These are phyloP conservation scores for Netelia fuscicornis DNA, from an alignment of 2,888 invertebrate genomes.

Conservation along the genomic window DNA sequence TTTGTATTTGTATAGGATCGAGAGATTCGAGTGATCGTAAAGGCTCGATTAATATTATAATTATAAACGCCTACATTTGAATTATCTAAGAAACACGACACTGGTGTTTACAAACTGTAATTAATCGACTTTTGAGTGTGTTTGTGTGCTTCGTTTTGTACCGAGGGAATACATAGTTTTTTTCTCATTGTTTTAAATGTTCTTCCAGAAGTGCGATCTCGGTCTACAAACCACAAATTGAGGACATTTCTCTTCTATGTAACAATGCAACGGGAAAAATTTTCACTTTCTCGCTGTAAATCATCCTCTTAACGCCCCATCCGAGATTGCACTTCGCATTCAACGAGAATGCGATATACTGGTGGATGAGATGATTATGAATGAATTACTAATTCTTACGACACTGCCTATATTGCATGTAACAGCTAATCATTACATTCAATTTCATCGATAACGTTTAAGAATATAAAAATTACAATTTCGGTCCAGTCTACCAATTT, in stretches of 20 bases:
- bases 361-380: constrained; percentile 54
- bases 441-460: constrained; percentile 66
- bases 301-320: neutral
- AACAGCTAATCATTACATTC: constrained; percentile 65
- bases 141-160: constrained; percentile 65
- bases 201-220: constrained; percentile 67
- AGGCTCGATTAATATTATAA: constrained; percentile 56
- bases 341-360: constrained; percentile 52
- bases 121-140: constrained; percentile 66
- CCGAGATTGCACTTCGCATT: constrained; percentile 41
- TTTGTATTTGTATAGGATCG: constrained; percentile 82
- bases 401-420: constrained; percentile 78
- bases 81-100: constrained; percentile 50
- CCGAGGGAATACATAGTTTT: constrained; percentile 54
- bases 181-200: constrained; percentile 51
- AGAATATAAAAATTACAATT: constrained; percentile 60
- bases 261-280: constrained; percentile 1
- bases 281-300: neutral
- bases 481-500: constrained; percentile 68
- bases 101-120: constrained; percentile 56
- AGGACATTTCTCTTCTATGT: constrained; percentile 11
- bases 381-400: constrained; percentile 69
- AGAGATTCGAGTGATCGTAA: constrained; percentile 56
- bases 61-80: constrained; percentile 61
- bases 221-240: constrained; percentile 3